Conservation (phyloP, 2,113 vertebrate species). For the Gnathonemus longibarbis region DNA sequence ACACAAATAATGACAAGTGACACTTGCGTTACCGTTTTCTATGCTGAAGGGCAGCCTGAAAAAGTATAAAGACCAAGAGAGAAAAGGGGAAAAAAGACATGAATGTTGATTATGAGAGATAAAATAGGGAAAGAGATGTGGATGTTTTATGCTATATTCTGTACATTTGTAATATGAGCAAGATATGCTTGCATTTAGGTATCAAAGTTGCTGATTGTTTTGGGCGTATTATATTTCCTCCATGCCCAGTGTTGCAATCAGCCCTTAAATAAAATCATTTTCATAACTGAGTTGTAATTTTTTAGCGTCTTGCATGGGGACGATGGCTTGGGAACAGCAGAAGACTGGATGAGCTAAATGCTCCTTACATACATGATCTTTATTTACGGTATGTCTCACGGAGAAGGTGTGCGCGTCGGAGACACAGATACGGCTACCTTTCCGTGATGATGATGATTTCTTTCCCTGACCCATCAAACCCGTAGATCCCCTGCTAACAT, state of each 20-base stretch:
- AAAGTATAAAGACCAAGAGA: slow-evolving; percentile 50
- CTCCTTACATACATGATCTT: neutral
- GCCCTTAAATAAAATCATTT: neutral
- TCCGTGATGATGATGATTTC: too few species aligned
- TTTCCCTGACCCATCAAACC: neutral
- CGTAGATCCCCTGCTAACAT: neutral
- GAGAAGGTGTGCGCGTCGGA: neutral
- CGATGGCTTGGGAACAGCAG: neutral
- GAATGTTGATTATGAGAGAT: slow-evolving; percentile 13
- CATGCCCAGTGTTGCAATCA: neutral
- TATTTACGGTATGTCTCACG: neutral
- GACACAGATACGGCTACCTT: neutral
- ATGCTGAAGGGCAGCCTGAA: slow-evolving; percentile 61
- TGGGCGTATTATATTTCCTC: neutral
- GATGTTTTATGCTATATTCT: neutral
- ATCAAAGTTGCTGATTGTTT: neutral
- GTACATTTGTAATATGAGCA: neutral
- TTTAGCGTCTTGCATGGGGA: neutral
- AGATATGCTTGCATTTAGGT: neutral
- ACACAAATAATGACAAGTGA: slow-evolving; percentile 75
- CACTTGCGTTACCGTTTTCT: slow-evolving; percentile 70
- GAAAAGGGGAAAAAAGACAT: slow-evolving; percentile 17
- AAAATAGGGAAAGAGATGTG: neutral
- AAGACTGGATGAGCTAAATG: slow-evolving; percentile 21
- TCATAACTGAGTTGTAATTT: neutral